These are phyloP conservation scores for Diarsia brunnea DNA, from an alignment of 2,888 invertebrate species.

Conservation along the genomic window DNA sequence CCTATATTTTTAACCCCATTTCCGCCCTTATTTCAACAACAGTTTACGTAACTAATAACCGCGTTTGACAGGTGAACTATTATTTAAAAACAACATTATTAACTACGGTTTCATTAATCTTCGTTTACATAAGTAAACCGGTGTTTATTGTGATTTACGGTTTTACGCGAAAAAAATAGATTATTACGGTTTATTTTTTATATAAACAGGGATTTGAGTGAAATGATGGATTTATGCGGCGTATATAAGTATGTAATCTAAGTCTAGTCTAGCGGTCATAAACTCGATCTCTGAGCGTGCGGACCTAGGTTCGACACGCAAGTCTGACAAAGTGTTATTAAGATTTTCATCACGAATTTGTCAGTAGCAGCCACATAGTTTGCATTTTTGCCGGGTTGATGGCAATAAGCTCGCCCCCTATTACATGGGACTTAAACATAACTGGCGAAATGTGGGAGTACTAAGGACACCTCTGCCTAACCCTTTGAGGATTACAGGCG, in stretches of 20 bases:
- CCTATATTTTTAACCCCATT: conserved; percentile 15
- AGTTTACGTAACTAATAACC: conserved; percentile 36
- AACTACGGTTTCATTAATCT: conserved; percentile 58
- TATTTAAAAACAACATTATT: conserved; percentile 54
- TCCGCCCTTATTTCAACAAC: conserved; percentile 23
- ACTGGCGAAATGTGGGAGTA: too few relatives aligned
- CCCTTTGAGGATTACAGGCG: too few relatives aligned
- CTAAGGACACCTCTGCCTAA: too few relatives aligned
- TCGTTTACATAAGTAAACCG: conserved; percentile 39
- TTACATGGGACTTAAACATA: too few relatives aligned
- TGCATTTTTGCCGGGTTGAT: too few relatives aligned
- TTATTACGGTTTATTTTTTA: conserved; percentile 47
- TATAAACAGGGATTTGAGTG: conserved; percentile 17
- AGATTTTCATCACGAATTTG: too few relatives aligned
- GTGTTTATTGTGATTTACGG: conserved; percentile 52
- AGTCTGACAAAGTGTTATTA: too few relatives aligned
- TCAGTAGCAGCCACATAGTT: too few relatives aligned
- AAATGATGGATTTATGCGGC: conserved; percentile 31
- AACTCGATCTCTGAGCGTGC: too few relatives aligned
- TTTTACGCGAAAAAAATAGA: conserved; percentile 45
- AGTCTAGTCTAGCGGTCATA: too few relatives aligned
- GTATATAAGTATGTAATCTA: background rate
- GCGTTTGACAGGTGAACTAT: conserved; percentile 49
- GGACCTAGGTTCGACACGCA: too few relatives aligned
- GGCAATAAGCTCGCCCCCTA: too few relatives aligned